Evolutionary conservation across 2,888 invertebrate species (phyloP).

Genomic region (Allacma fusca): DNA sequence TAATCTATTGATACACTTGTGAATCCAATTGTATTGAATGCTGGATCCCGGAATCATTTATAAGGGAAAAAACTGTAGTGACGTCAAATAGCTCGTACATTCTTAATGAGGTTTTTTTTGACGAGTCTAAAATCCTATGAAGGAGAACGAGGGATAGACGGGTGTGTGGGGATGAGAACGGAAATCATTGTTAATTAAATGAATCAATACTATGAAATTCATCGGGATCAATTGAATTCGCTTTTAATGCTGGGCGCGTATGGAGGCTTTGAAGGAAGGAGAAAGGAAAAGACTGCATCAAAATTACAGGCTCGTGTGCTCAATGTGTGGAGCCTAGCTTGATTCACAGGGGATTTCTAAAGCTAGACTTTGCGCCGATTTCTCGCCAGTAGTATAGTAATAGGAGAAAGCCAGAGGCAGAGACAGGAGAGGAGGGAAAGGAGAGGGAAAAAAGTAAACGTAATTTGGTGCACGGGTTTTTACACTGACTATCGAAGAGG

Average conservation of each 20-base stretch:
- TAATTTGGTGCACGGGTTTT: slow-evolving; percentile 12
- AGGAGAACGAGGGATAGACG: too few relatives aligned
- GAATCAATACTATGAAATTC: slow-evolving; percentile 54
- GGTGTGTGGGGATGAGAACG: too few relatives aligned
- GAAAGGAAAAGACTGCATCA: not conserved
- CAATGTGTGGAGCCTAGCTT: not conserved
- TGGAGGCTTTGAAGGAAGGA: not conserved
- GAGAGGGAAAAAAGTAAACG: slow-evolving; percentile 20
- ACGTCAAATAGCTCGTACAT: too few relatives aligned
- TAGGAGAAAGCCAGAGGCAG: too few relatives aligned
- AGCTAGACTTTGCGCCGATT: not conserved
- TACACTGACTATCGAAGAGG: slow-evolving; percentile 5
- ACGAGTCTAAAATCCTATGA: too few relatives aligned
- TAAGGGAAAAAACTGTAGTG: too few relatives aligned
- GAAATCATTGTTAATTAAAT: slow-evolving; percentile 55
- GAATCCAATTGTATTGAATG: too few relatives aligned
- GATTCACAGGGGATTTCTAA: not conserved
- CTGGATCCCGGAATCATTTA: too few relatives aligned
- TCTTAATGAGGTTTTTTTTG: too few relatives aligned
- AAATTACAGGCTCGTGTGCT: slow-evolving; percentile 12
- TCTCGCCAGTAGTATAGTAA: not conserved
- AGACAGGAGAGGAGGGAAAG: not conserved
- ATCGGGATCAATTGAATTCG: slow-evolving; percentile 49
- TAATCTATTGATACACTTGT: too few relatives aligned
- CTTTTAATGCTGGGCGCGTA: slow-evolving; percentile 46